Conservation (phyloP, 2,888 invertebrate species). For the Ischnura elegans region DNA sequence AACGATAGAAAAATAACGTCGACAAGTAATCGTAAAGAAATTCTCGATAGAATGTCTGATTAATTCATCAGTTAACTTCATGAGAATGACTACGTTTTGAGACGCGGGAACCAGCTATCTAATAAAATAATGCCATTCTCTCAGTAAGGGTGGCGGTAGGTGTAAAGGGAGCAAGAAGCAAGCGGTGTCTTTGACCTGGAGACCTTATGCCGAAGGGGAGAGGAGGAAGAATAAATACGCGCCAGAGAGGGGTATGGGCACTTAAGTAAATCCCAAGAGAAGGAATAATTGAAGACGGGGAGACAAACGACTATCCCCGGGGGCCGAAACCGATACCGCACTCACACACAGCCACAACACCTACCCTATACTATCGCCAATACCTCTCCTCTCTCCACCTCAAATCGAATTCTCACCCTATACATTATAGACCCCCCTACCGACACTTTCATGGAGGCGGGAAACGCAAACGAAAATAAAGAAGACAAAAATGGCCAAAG, state of each 20-base stretch:
- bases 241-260: not conserved
- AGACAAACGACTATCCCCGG: not conserved
- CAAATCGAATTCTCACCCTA: not conserved
- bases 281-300: slow-evolving; percentile 12
- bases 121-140: too few relatives aligned
- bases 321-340: not conserved
- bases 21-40: too few relatives aligned
- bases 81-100: too few relatives aligned
- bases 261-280: slow-evolving; percentile 24
- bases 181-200: not conserved
- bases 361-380: not conserved
- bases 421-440: not conserved
- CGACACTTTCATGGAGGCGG: not conserved
- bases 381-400: not conserved
- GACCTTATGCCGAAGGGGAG: not conserved
- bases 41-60: too few relatives aligned
- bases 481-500: not conserved
- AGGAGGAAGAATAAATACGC: not conserved
- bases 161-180: not conserved
- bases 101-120: too few relatives aligned
- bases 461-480: not conserved
- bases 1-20: too few relatives aligned
- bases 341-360: not conserved
- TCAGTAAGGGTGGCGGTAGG: not conserved
- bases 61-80: too few relatives aligned